A percentile compares a stretch with the other conserved stretches of the same genome.
Evolutionary conservation across 1,140 invertebrate species (phyloP).

Genomic region (Drosophila bifasciata): DNA sequence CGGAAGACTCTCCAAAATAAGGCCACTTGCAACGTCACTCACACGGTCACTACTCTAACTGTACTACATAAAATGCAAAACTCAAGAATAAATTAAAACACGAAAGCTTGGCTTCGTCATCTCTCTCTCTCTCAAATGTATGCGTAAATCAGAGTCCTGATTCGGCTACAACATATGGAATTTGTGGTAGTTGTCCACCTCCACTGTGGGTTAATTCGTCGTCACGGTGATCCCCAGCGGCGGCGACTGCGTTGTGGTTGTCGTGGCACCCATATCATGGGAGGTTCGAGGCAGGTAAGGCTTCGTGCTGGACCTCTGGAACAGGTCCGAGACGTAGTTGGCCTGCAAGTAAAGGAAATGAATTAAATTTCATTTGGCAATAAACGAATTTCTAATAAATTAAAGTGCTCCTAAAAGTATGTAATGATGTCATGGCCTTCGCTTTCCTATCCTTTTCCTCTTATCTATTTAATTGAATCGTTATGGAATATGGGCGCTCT

Average conservation of each 20-base stretch:
- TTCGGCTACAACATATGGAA: slow-evolving; percentile 63
- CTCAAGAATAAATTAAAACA: slow-evolving; percentile 27
- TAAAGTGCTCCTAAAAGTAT: slow-evolving; percentile 62
- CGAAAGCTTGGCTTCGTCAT: slow-evolving; percentile 40
- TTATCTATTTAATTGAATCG: slow-evolving; percentile 45
- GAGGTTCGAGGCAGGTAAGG: slow-evolving; percentile 61
- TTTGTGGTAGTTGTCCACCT: slow-evolving; percentile 46
- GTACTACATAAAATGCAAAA: slow-evolving; percentile 19
- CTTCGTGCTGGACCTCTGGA: slow-evolving; percentile 49
- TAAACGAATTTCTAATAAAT: neutral
- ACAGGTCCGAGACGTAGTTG: slow-evolving; percentile 77
- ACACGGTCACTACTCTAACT: no score
- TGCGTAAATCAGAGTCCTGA: slow-evolving; percentile 19
- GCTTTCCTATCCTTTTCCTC: neutral
- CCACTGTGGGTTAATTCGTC: slow-evolving; percentile 48
- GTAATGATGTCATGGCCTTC: neutral
- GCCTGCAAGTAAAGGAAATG: slow-evolving; percentile 58
- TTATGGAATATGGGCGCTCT: slow-evolving; percentile 14
- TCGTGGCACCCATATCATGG: slow-evolving; percentile 57
- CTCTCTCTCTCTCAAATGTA: slow-evolving; percentile 5
- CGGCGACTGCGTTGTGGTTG: neutral
- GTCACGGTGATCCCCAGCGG: slow-evolving; percentile 47
- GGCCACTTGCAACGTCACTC: slow-evolving; percentile 37
- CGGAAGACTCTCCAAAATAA: slow-evolving; percentile 22
- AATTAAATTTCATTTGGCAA: neutral